phyloP scores from a whole-genome alignment of 2,797 vertebrate genomes.

The Pangasius macronema region DNA sequence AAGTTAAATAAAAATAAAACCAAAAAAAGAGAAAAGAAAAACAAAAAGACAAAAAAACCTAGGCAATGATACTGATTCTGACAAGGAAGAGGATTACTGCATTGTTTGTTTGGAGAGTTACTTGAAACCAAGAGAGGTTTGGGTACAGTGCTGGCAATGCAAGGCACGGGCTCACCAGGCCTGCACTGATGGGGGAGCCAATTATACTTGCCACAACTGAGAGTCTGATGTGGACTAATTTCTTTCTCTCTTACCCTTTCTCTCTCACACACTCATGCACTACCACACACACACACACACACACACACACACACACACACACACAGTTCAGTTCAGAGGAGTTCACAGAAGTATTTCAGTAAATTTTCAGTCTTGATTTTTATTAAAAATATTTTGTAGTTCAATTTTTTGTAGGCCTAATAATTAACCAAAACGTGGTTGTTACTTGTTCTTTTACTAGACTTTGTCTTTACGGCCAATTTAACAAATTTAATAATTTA shows the following conservation, averaged over 20 bases:
- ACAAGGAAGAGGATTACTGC: not conserved
- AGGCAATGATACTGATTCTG: not conserved
- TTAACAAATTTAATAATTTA: no score
- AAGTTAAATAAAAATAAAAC: no score
- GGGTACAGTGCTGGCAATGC: not conserved
- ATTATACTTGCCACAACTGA: not conserved
- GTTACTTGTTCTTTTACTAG: no score
- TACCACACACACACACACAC: not conserved
- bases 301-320: not conserved
- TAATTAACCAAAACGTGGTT: no score
- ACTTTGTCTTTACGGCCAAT: no score
- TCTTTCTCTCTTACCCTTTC: no score
- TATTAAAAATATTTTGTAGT: no score
- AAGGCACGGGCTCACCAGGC: not conserved
- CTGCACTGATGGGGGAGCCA: not conserved
- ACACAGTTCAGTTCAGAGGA: no score
- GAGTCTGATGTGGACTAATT: not conserved
- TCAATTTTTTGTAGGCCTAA: no score
- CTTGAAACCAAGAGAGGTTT: not conserved
- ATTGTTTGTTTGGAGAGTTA: not conserved
- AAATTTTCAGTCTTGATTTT: no score
- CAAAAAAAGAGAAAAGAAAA: not conserved
- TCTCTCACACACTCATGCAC: no score
- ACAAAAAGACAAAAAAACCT: not conserved
- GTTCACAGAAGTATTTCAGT: no score